Percentiles rank a stretch among this genome's conserved stretches.
phyloP scores from a whole-genome alignment of 2,888 invertebrate species.

The Pristionchus arcanus region DNA sequence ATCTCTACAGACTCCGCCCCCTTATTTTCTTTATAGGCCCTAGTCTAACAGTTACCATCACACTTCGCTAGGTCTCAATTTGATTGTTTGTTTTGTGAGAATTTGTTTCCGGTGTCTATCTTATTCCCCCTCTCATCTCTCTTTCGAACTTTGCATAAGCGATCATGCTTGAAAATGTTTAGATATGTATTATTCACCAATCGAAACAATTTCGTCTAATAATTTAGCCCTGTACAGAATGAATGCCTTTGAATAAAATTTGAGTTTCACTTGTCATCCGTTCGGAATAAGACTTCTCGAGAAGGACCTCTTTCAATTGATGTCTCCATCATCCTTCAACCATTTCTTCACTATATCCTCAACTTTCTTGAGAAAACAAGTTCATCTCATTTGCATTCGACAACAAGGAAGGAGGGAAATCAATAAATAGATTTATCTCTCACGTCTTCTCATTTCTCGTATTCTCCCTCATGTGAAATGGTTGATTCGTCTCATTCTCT shows the following conservation, averaged over 20 bases:
- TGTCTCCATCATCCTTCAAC: no score
- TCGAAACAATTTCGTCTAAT: background rate
- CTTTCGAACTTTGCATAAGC: conserved; percentile 49
- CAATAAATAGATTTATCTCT: no score
- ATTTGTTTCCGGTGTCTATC: conserved; percentile 11
- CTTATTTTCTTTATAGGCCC: conserved; percentile 12
- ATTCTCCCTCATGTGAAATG: conserved; percentile 24
- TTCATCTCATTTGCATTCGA: no score
- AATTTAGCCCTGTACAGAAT: conserved; percentile 27
- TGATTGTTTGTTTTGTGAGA: conserved; percentile 45
- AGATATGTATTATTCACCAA: background rate
- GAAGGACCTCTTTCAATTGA: no score
- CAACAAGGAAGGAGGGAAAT: no score
- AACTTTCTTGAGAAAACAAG: no score
- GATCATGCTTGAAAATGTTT: conserved; percentile 22
- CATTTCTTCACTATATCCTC: no score
- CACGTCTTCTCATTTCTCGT: background rate
- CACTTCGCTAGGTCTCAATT: conserved; percentile 46
- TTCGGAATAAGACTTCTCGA: no score
- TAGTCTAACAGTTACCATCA: conserved; percentile 46
- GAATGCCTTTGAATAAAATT: conserved; percentile 33
- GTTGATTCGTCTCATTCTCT: background rate
- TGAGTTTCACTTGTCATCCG: background rate
- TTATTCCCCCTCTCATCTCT: background rate
- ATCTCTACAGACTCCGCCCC: conserved; percentile 19